Conservation (phyloP, 1,140 invertebrate species). For the Drosophila triauraria region DNA sequence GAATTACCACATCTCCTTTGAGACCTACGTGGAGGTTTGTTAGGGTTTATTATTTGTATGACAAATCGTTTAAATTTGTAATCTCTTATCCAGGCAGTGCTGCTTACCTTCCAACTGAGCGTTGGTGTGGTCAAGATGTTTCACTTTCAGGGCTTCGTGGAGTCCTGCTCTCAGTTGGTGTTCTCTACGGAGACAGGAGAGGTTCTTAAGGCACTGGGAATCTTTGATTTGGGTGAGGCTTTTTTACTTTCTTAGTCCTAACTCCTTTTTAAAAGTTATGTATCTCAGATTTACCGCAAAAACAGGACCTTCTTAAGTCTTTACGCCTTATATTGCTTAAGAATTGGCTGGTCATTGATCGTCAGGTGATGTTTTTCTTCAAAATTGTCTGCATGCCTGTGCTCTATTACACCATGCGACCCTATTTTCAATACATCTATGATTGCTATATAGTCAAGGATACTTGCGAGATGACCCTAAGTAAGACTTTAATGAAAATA, state of each 20-base stretch:
- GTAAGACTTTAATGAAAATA: slow-evolving; percentile 16
- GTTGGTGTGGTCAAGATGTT: slow-evolving; percentile 68
- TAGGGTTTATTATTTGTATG: too few relatives aligned
- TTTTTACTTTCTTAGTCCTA: too few relatives aligned
- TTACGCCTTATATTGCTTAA: slow-evolving; percentile 43
- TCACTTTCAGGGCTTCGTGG: slow-evolving; percentile 49
- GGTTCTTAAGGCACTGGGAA: slow-evolving; percentile 44
- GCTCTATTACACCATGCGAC: slow-evolving; percentile 55
- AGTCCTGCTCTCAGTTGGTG: slow-evolving; percentile 37
- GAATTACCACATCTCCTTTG: slow-evolving; percentile 63
- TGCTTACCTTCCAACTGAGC: slow-evolving; percentile 62
- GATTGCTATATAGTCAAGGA: slow-evolving; percentile 63
- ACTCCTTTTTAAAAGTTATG: rapidly evolving
- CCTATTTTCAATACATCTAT: slow-evolving; percentile 68
- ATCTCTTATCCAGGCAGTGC: slow-evolving; percentile 42
- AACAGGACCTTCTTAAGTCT: slow-evolving; percentile 15
- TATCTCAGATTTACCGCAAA: slow-evolving; percentile 39
- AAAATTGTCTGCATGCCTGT: slow-evolving; percentile 73
- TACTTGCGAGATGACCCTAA: slow-evolving; percentile 64
- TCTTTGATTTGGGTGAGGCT: slow-evolving; percentile 61
- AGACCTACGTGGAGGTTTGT: slow-evolving; percentile 69
- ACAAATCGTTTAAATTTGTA: not conserved
- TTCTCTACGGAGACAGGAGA: slow-evolving; percentile 47
- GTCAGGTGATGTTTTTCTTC: slow-evolving; percentile 72
- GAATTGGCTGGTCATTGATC: slow-evolving; percentile 59